These are phyloP conservation scores for Campopleginae sp. DNA, from an alignment of 2,888 invertebrate genomes.

Conservation along the genomic window DNA sequence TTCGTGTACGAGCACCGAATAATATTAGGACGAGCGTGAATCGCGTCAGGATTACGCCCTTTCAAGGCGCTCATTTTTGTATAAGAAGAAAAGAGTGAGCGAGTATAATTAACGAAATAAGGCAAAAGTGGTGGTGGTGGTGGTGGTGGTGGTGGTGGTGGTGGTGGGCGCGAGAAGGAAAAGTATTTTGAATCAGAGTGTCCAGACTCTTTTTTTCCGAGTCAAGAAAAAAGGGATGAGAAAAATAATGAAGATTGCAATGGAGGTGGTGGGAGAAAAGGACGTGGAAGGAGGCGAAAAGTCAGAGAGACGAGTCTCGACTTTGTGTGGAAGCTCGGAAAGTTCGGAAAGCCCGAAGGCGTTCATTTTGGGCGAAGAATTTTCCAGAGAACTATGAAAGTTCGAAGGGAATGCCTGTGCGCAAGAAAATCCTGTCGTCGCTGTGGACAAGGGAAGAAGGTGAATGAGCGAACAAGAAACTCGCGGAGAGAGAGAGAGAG, in stretches of 20 bases:
- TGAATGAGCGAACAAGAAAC: constrained; percentile 7
- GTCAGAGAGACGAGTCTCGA: constrained; percentile 59
- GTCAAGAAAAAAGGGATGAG: not conserved
- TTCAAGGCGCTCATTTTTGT: constrained; percentile 16
- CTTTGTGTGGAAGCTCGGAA: constrained; percentile 71
- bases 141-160: too few relatives aligned
- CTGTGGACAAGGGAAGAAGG: not conserved
- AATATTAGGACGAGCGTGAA: constrained; percentile 25
- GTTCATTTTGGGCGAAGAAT: constrained; percentile 65
- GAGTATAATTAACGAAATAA: not conserved
- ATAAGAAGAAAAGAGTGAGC: not conserved
- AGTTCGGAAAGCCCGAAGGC: constrained; percentile 77
- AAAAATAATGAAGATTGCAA: constrained; percentile 11
- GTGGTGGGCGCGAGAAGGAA: not conserved
- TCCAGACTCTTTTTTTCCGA: not conserved
- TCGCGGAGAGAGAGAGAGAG: not conserved
- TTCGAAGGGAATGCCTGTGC: constrained; percentile 65
- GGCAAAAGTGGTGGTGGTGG: too few relatives aligned
- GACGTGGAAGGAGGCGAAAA: constrained; percentile 52
- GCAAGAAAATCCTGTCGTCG: constrained; percentile 57
- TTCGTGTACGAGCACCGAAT: not conserved
- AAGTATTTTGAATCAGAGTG: not conserved
- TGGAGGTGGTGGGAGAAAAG: constrained; percentile 20
- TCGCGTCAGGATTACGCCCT: constrained; percentile 49
- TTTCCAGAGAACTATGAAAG: constrained; percentile 69